Evolutionary conservation across 2,113 vertebrate genomes (phyloP).

Genomic region (Sinosuthora webbiana): DNA sequence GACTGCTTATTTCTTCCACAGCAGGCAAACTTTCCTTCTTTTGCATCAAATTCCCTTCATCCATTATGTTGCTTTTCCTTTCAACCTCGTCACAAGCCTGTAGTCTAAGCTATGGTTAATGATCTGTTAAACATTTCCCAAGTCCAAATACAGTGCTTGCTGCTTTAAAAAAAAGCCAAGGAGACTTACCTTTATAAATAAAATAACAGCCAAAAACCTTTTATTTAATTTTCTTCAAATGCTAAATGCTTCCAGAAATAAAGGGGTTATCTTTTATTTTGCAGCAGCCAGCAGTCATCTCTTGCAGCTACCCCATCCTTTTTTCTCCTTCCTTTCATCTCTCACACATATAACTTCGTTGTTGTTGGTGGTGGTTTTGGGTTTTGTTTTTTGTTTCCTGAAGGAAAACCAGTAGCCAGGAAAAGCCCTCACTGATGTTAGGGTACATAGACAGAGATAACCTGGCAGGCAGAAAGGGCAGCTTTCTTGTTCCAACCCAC

Average conservation of each 20-base stretch:
- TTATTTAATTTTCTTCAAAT: neutral
- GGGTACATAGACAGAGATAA: accelerated
- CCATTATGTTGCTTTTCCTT: neutral
- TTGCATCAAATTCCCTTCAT: neutral
- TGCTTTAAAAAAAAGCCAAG: neutral
- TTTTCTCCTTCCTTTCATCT: neutral
- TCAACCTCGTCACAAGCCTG: neutral
- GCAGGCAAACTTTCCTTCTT: neutral
- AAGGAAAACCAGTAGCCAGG: neutral
- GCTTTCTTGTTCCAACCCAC: neutral
- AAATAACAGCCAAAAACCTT: neutral
- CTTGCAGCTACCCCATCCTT: neutral
- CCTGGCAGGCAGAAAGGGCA: neutral
- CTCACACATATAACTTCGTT: neutral
- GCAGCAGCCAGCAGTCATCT: neutral
- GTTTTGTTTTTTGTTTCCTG: neutral
- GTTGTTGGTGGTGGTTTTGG: neutral
- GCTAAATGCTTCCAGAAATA: neutral
- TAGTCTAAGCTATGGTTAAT: neutral
- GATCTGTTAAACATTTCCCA: neutral
- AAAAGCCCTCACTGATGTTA: neutral
- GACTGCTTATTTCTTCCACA: neutral
- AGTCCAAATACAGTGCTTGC: neutral
- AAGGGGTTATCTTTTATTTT: neutral
- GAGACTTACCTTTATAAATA: neutral